Evolutionary conservation across 2,797 vertebrate genomes (phyloP).

Genomic region (Gallinago solitaria): DNA sequence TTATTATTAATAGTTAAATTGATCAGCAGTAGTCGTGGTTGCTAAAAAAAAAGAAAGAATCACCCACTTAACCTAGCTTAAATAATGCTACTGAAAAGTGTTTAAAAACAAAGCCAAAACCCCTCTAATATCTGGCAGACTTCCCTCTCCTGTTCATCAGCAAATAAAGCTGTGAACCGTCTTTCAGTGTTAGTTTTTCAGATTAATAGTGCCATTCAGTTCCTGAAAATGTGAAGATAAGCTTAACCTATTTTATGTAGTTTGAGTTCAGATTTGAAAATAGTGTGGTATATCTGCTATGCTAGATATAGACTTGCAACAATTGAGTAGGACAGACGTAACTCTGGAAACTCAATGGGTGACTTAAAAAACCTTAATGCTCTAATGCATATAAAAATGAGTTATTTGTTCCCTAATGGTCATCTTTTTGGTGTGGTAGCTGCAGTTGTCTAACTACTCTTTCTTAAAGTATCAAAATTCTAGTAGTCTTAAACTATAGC

Average conservation of each 20-base stretch:
- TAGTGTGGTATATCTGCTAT: neutral
- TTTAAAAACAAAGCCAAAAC: neutral
- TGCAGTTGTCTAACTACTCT: neutral
- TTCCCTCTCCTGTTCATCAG: neutral
- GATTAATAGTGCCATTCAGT: neutral
- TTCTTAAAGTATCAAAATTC: neutral
- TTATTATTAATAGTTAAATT: neutral
- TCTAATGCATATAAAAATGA: neutral
- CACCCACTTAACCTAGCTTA: neutral
- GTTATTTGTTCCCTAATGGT: neutral
- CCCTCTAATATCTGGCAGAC: neutral
- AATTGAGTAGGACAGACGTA: neutral
- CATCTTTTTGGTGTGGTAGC: neutral
- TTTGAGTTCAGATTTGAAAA: neutral
- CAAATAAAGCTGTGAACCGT: neutral
- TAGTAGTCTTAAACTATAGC: slow-evolving; percentile 28
- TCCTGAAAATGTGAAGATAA: neutral
- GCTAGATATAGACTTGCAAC: neutral
- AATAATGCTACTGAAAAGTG: neutral
- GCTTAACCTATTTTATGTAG: neutral
- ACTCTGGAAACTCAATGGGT: neutral
- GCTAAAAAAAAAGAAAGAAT: neutral
- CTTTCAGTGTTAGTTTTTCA: neutral
- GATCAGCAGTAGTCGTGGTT: neutral
- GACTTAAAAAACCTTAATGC: neutral